These are phyloP conservation scores for Menidia menidia DNA, from an alignment of 2,797 vertebrate genomes.

Conservation along the genomic window DNA sequence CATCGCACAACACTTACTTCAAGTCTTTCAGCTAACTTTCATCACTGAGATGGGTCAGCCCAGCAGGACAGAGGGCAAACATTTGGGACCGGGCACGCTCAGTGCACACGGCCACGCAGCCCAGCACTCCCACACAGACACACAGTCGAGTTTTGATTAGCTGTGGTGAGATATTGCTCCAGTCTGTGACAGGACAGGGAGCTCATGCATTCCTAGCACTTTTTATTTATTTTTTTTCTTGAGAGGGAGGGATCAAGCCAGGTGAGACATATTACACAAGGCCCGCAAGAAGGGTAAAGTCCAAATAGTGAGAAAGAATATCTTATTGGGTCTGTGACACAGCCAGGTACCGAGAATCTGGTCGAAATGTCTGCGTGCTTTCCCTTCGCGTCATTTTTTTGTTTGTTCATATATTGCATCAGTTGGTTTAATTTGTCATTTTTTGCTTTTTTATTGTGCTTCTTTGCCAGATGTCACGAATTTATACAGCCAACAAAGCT, in stretches of 20 bases:
- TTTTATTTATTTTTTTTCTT: neutral
- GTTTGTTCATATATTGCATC: neutral
- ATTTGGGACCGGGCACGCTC: conserved; percentile 10
- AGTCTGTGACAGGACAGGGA: conserved; percentile 1
- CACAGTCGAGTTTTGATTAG: conserved; percentile 4
- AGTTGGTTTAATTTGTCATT: neutral
- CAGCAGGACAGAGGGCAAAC: conserved; percentile 26
- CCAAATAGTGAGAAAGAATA: neutral
- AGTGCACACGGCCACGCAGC: neutral
- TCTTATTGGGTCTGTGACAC: neutral
- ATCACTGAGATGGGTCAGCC: conserved; percentile 39
- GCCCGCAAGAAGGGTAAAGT: conserved; percentile 16
- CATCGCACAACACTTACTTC: conserved; percentile 37
- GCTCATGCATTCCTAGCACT: conserved; percentile 8
- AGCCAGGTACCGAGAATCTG: conserved; percentile 9
- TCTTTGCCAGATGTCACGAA: neutral
- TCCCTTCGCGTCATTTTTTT: neutral
- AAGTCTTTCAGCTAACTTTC: conserved; percentile 37
- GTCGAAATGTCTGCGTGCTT: conserved; percentile 6
- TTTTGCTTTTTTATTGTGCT: neutral
- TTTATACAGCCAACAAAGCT: neutral
- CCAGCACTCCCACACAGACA: conserved; percentile 1
- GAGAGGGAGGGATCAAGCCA: conserved; percentile 21
- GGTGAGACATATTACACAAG: conserved; percentile 12
- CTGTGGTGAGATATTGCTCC: conserved; percentile 6